A percentile compares a stretch with the other conserved stretches of the same genome.
These are phyloP conservation scores for Crenuchus spilurus DNA, from an alignment of 2,797 vertebrate species.

Conservation along the genomic window DNA sequence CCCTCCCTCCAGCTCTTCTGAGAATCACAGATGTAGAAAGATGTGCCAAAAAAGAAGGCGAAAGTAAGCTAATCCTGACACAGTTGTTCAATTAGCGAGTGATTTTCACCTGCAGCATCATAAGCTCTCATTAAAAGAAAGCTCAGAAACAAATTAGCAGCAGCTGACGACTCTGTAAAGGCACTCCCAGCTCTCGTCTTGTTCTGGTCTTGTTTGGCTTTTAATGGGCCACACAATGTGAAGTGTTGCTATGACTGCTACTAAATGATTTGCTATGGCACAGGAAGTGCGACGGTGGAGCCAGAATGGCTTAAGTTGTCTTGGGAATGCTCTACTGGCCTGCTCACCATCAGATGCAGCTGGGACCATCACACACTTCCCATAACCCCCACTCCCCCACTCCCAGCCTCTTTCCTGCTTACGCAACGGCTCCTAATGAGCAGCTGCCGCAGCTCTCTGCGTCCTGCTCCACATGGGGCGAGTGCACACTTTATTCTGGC, in stretches of 20 bases:
- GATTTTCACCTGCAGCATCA: constrained; percentile 23
- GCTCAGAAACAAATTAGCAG: background rate
- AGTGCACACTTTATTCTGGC: constrained; percentile 36
- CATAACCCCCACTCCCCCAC: constrained; percentile 9
- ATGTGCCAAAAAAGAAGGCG: constrained; percentile 7
- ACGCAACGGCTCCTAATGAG: constrained; percentile 53
- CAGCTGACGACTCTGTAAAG: constrained; percentile 13
- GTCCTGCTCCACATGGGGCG: constrained; percentile 19
- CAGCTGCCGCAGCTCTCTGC: constrained; percentile 44
- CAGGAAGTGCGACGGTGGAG: constrained; percentile 22
- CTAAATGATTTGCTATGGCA: constrained; percentile 19
- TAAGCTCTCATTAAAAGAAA: constrained; percentile 9
- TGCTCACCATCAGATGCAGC: constrained; percentile 37
- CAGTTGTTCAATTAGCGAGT: constrained; percentile 15
- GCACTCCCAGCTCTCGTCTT: background rate
- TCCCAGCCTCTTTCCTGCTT: constrained; percentile 38
- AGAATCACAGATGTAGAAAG: constrained; percentile 3
- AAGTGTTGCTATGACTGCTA: background rate
- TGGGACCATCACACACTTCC: constrained; percentile 60
- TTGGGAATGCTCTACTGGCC: constrained; percentile 30
- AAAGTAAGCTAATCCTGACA: constrained; percentile 4
- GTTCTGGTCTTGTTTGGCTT: constrained; percentile 1
- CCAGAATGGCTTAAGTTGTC: constrained; percentile 40
- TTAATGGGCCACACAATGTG: constrained; percentile 7
- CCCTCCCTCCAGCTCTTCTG: background rate